Evolutionary conservation across 2,797 vertebrate genomes (phyloP).

Genomic region (Cercopithecus petaurista): DNA sequence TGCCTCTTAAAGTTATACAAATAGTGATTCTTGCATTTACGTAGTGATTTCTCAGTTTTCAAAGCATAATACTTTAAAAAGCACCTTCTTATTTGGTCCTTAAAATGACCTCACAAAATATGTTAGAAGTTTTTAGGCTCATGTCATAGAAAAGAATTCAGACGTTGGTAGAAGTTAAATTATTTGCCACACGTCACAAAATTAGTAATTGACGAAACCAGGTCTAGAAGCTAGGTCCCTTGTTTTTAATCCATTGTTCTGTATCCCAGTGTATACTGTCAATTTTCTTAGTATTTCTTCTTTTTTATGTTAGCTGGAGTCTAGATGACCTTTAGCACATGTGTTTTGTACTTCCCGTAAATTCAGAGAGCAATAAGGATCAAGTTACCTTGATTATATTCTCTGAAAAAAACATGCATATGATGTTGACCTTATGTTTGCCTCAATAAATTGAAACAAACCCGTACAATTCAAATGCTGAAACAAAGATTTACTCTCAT

Average conservation of each 20-base stretch:
- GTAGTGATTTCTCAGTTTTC: conserved; percentile 30
- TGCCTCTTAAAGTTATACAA: conserved; percentile 2
- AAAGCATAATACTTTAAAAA: background rate
- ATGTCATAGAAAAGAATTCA: background rate
- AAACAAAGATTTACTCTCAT: background rate
- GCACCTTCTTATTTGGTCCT: background rate
- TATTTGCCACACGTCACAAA: background rate
- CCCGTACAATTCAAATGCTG: background rate
- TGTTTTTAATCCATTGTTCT: background rate
- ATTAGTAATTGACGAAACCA: background rate
- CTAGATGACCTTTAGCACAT: background rate
- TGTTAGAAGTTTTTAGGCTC: background rate
- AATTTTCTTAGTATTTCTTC: background rate
- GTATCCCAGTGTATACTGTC: background rate
- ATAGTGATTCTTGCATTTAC: conserved; percentile 4
- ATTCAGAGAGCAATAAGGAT: background rate
- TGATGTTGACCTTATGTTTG: background rate
- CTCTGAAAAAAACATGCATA: background rate
- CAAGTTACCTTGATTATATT: background rate
- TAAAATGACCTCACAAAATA: background rate
- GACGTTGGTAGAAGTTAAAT: background rate
- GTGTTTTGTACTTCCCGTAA: background rate
- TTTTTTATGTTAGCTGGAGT: background rate
- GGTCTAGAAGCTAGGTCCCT: background rate
- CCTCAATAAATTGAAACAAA: background rate